Conservation (phyloP, 2,888 invertebrate genomes). For the Plebejus anna region DNA sequence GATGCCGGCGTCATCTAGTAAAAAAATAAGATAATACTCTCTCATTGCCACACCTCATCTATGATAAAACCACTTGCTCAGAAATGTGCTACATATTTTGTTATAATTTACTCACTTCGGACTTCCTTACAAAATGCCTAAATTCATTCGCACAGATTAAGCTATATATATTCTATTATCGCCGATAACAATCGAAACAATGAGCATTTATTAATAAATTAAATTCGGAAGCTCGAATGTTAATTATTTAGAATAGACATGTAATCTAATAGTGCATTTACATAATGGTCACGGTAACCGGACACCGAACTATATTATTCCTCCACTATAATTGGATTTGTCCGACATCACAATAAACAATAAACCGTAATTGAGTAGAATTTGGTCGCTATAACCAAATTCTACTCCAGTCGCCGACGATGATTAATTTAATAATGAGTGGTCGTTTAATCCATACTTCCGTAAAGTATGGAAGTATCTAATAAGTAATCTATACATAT, state of each 20-base stretch:
- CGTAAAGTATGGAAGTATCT: too few species aligned
- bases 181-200: not conserved
- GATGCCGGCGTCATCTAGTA: too few species aligned
- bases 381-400: not conserved
- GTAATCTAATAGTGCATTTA: conserved; percentile 5
- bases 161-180: not conserved
- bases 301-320: conserved; percentile 6
- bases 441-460: too few species aligned
- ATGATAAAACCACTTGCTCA: too few species aligned
- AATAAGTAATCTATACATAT: too few species aligned
- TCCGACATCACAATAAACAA: conserved; percentile 9
- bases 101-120: not conserved
- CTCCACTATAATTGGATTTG: conserved; percentile 1
- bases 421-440: too few species aligned
- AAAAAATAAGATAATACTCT: too few species aligned
- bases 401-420: not conserved
- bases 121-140: not conserved
- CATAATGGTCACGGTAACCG: conserved; percentile 22
- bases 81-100: too few species aligned
- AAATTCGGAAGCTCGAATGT: conserved; percentile 20
- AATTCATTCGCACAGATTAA: not conserved
- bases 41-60: too few species aligned
- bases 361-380: not conserved
- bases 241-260: not conserved
- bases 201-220: not conserved